Base-by-base conservation (phyloP, 2,888 invertebrate genomes). In the Diplolepis rosae region DNA sequence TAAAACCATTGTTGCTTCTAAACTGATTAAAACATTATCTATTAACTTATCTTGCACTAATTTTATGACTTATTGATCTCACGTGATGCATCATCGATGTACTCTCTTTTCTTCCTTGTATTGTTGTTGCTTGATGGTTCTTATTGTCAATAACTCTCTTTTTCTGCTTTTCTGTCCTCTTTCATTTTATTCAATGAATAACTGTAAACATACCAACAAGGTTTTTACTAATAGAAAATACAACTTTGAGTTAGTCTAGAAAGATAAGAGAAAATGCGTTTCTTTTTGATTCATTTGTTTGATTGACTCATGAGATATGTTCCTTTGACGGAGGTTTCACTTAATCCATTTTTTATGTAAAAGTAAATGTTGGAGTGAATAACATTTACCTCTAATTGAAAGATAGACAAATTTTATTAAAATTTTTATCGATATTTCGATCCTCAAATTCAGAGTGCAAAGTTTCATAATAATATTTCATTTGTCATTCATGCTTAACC, bases 71-170 rank as follows among this genome's bases (percentile, higher is more conserved):
- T 32, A 35, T 4, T 56, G 24, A 39, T 61, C 61, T 18, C 27
- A 39, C 39, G 61, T 39, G 24, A 42, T 42, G 61, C 61, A 61
- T 61, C 61, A 39, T 61, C 27, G n/a, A 35, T 61, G 15, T 61
- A 61, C 39, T 61, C 39, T 61, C 61, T 61, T n/a, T n/a, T 61
- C 61, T 56, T 56, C 35, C 35, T 15, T 61, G 61, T 39, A 61
- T 22, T 18, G 32, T 22, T 61, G 39, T 61, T 61, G 61, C 61
- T 61, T 61, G 61, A 61, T 61, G 61, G 35, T 61, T 61, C 39
- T 42, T 61, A 39, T 61, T 24, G 39, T 24, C 24, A 24, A 7
- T 39, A 27, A 39, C 39, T 61, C 22, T 61, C 22, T 61, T 11
- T 18, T 54, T 54, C 9, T 39, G 61, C 61, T 61, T 61, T 39